A percentile compares a stretch with the other conserved stretches of the same genome.
Conservation (phyloP, 2,113 vertebrate genomes). For the Montifringilla adamsi region DNA sequence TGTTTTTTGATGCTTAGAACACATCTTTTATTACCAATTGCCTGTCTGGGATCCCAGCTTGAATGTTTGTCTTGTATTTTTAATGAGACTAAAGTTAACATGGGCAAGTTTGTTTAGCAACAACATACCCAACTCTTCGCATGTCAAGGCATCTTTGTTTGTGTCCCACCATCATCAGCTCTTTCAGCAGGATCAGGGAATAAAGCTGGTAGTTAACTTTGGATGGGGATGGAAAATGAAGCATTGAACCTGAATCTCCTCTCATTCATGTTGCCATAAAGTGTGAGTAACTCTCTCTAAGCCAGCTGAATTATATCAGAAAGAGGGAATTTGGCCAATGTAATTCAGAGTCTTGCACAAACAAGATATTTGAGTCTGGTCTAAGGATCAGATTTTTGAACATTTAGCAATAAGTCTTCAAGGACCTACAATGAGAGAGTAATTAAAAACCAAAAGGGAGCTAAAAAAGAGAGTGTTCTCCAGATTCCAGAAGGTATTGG, state of each 20-base stretch:
- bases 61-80: conserved; percentile 57
- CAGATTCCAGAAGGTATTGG: not conserved
- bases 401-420: not conserved
- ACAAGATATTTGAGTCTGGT: not conserved
- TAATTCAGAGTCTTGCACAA: not conserved
- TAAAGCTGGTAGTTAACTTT: conserved; percentile 2
- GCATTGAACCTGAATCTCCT: not conserved
- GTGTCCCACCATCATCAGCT: not conserved
- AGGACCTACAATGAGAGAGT: not conserved
- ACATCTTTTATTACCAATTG: not conserved
- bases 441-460: not conserved
- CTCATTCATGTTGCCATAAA: not conserved
- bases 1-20: not conserved
- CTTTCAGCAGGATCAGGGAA: not conserved
- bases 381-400: not conserved
- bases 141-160: conserved; percentile 16
- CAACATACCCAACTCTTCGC: not conserved
- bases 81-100: conserved; percentile 29
- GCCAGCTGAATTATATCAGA: not conserved
- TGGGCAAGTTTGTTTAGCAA: conserved; percentile 35
- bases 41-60: not conserved
- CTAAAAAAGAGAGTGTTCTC: not conserved
- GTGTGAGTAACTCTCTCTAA: not conserved
- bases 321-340: not conserved
- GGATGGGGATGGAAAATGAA: not conserved